Conservation (phyloP, 2,113 vertebrate genomes). For the Oreochromis tanganicae region DNA sequence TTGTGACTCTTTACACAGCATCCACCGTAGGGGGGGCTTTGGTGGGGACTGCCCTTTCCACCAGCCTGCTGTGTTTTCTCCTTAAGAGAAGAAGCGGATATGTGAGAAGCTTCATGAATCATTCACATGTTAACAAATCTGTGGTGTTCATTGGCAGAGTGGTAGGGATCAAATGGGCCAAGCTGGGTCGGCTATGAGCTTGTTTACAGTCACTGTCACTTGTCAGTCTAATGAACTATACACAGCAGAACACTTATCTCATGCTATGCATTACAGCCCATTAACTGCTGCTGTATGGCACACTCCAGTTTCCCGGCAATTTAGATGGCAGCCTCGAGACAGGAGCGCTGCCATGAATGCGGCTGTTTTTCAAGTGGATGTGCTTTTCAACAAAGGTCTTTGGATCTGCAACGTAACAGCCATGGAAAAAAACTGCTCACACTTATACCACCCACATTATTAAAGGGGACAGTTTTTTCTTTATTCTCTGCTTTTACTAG, state of each 20-base stretch:
- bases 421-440: neutral
- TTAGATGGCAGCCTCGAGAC: constrained; percentile 4
- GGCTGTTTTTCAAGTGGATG: neutral
- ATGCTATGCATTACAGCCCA: constrained; percentile 58
- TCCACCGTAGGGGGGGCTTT: constrained; percentile 4
- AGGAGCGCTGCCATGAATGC: neutral
- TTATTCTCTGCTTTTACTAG: neutral
- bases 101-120: constrained; percentile 54
- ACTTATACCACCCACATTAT: constrained; percentile 5
- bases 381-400: constrained; percentile 17
- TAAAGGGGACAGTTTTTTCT: neutral
- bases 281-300: constrained; percentile 1
- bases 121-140: constrained; percentile 67
- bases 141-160: constrained; percentile 68
- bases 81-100: constrained; percentile 37
- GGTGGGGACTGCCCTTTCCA: neutral
- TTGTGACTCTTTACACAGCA: constrained; percentile 23
- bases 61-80: constrained; percentile 33
- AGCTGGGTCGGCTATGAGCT: constrained; percentile 42
- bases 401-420: constrained; percentile 8
- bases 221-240: constrained; percentile 50
- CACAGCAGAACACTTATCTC: constrained; percentile 38
- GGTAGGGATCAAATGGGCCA: constrained; percentile 54
- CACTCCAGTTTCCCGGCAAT: constrained; percentile 43
- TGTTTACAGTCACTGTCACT: constrained; percentile 64